These are phyloP conservation scores for Ophion slaviceki DNA, from an alignment of 2,888 invertebrate species.

Conservation along the genomic window DNA sequence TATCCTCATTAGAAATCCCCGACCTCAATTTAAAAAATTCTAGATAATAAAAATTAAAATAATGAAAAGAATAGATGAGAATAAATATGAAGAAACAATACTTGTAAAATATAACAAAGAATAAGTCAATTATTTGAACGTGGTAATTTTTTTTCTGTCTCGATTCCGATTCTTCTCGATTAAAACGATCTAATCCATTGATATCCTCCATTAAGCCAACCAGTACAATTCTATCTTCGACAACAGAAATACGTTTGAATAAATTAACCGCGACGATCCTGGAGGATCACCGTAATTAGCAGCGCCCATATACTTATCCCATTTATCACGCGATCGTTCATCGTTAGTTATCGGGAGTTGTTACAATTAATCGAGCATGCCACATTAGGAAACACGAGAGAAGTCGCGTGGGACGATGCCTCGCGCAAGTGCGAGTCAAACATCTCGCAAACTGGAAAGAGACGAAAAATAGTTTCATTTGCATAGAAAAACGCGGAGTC, in stretches of 20 bases:
- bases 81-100: too few relatives aligned
- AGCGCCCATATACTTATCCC: slow-evolving; percentile 15
- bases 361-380: slow-evolving; percentile 53
- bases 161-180: not conserved
- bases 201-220: not conserved
- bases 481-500: slow-evolving; percentile 20
- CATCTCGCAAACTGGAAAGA: not conserved
- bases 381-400: slow-evolving; percentile 30
- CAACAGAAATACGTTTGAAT: not conserved
- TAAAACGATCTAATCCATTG: not conserved
- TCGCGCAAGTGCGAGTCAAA: not conserved
- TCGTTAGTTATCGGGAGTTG: slow-evolving; percentile 53
- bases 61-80: too few relatives aligned
- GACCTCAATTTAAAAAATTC: too few relatives aligned
- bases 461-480: slow-evolving; percentile 22
- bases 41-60: too few relatives aligned
- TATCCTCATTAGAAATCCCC: too few relatives aligned
- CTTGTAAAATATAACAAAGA: too few relatives aligned
- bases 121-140: too few relatives aligned
- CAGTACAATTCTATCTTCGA: slow-evolving; percentile 4
- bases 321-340: slow-evolving; percentile 38
- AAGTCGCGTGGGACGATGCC: slow-evolving; percentile 43
- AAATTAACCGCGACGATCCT: slow-evolving; percentile 1
- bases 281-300: slow-evolving; percentile 23
- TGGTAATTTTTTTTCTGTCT: too few relatives aligned